A percentile compares a stretch with the other conserved stretches of the same genome.
Conservation (phyloP, 2,888 invertebrate species). For the Malacosoma neustria region DNA sequence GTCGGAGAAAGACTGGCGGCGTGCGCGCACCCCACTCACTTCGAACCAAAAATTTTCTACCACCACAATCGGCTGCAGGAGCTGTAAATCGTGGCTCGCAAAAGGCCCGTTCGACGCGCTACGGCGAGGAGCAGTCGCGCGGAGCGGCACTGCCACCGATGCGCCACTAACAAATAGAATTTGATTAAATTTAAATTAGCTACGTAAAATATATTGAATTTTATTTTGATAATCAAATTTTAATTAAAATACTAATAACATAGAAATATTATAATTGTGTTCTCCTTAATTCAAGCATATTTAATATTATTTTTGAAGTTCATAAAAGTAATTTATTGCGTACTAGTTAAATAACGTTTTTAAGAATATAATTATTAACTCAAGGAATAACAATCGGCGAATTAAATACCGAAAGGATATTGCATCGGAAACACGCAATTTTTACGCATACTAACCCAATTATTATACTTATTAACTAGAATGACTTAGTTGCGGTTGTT, state of each 20-base stretch:
- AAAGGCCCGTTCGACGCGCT: conserved; percentile 4
- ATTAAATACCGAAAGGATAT: conserved; percentile 19
- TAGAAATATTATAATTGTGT: too few species aligned
- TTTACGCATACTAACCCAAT: conserved; percentile 3
- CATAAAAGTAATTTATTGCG: too few species aligned
- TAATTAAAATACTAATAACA: too few species aligned
- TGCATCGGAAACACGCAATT: conserved; percentile 29
- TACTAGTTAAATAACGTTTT: background rate
- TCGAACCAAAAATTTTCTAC: conserved; percentile 70
- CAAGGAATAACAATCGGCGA: background rate
- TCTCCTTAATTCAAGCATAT: too few species aligned
- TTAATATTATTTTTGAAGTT: too few species aligned
- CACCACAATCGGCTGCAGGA: conserved; percentile 47
- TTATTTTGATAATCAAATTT: too few species aligned
- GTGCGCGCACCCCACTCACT: conserved; percentile 71
- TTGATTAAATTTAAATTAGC: too few species aligned
- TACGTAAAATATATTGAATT: too few species aligned
- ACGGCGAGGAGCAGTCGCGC: background rate
- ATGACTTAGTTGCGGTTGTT: conserved; percentile 14
- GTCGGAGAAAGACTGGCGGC: conserved; percentile 53
- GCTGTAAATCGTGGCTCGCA: conserved; percentile 47
- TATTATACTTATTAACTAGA: background rate
- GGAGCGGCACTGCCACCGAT: background rate
- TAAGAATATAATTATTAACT: background rate
- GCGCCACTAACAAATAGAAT: too few species aligned